Base-by-base conservation (phyloP, 2,888 invertebrate genomes). In the Dasypolia templi region DNA sequence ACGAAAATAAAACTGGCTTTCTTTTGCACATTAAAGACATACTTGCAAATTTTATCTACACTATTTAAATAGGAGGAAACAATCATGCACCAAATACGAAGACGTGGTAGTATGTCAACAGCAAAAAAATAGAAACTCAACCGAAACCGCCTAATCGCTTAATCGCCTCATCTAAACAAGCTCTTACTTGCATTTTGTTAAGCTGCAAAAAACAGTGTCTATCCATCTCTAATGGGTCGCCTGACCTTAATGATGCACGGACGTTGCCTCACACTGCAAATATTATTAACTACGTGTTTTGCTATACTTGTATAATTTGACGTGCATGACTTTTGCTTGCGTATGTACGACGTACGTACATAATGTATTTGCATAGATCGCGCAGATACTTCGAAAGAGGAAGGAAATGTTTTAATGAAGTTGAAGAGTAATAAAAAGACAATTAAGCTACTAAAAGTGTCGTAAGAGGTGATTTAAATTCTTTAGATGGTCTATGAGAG, bases 201-300 rank as follows among this genome's bases (percentile, higher is more conserved):
- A 55, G 46, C 58, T 76, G 64, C 72, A 81, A 84, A 76, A 82
- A 76, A 72, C 12, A 39, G 39, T 62, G 53, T 44, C 61, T 49
- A 53, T 46, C 32, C 61, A 32, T 26, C 42, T 58, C 42, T 84
- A 67, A 84, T 84, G 70, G 26, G 64, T 29, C 32, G 46, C 22
- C 42, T 84, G 84, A 80, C 82, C 82, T 84, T 81, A 82, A 82
- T 82, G 81, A 84, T 81, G 61, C 32, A 39, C 59, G 32, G 58
- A 44, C 70, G 58, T 84, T 84, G 81, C 76, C 46, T 59, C 81
- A 82, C 65, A 49, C 17, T 22, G 39, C 51, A 46, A 71, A 74
- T 68, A 64, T 73, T 32, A 42, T 53, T 70, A 81, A 70, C 69
- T 70, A 65, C 55, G 17, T 49, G 35, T 64, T 69, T 63, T n/a